phyloP scores from a whole-genome alignment of 2,888 invertebrate genomes.

The Geophilus truncorum region DNA sequence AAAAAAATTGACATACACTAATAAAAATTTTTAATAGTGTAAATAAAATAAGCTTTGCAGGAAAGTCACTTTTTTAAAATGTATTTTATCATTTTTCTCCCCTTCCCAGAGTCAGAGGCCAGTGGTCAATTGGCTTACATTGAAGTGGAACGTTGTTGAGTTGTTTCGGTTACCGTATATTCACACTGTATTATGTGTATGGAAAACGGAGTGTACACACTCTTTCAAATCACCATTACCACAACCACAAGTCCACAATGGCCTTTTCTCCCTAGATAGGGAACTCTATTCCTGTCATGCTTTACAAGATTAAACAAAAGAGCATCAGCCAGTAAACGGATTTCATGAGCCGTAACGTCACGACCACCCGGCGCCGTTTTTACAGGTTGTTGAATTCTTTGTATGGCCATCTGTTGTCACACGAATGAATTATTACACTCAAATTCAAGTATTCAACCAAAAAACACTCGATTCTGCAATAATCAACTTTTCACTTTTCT shows the following conservation, averaged over 20 bases:
- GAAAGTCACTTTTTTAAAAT: too few relatives aligned
- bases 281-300: constrained; percentile 7
- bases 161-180: neutral
- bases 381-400: constrained; percentile 16
- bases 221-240: constrained; percentile 15
- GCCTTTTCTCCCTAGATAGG: neutral
- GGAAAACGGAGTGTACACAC: neutral
- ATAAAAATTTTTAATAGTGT: too few relatives aligned
- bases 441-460: neutral
- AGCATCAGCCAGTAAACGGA: constrained; percentile 20
- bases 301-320: constrained; percentile 15
- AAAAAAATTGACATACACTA: too few relatives aligned
- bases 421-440: neutral
- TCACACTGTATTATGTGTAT: neutral
- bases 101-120: too few relatives aligned
- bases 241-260: constrained; percentile 2
- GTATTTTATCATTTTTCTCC: neutral
- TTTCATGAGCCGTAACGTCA: constrained; percentile 16
- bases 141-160: too few relatives aligned
- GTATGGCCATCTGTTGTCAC: constrained; percentile 3
- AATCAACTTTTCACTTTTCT: neutral
- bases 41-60: too few relatives aligned
- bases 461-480: neutral
- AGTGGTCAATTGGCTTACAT: neutral
- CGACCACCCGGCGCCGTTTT: constrained; percentile 15